These are phyloP conservation scores for Scelioninae gen. 1 DNA, from an alignment of 2,888 invertebrate genomes.

Conservation along the genomic window DNA sequence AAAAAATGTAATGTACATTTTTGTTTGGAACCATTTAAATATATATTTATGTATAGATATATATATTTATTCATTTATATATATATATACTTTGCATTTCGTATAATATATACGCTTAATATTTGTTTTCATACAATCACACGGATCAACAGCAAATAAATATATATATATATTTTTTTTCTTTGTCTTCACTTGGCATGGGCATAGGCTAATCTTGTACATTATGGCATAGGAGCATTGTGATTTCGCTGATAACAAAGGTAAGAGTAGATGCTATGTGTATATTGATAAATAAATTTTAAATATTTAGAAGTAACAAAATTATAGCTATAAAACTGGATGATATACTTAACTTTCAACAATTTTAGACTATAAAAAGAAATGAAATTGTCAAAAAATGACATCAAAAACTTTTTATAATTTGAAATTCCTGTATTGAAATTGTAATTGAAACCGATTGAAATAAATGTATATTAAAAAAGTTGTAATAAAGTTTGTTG, in stretches of 20 bases:
- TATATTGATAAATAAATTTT: neutral
- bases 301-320: too few species aligned
- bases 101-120: conserved; percentile 68
- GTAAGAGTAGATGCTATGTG: neutral
- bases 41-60: conserved; percentile 69
- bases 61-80: conserved; percentile 72
- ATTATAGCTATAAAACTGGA: too few species aligned
- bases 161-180: conserved; percentile 38
- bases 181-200: conserved; percentile 25
- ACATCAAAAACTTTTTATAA: too few species aligned
- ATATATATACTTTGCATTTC: conserved; percentile 71
- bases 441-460: too few species aligned
- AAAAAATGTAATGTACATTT: too few species aligned
- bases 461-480: too few species aligned
- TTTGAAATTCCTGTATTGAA: too few species aligned
- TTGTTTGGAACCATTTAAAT: conserved; percentile 15
- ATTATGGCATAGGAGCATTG: conserved; percentile 33
- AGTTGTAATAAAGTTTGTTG: too few species aligned
- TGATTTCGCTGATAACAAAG: neutral
- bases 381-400: too few species aligned
- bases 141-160: conserved; percentile 75
- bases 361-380: too few species aligned
- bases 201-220: conserved; percentile 45
- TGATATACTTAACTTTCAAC: too few species aligned
- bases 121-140: conserved; percentile 70